phyloP scores from a whole-genome alignment of 2,888 invertebrate species.

The Eremobia ochroleuca region DNA sequence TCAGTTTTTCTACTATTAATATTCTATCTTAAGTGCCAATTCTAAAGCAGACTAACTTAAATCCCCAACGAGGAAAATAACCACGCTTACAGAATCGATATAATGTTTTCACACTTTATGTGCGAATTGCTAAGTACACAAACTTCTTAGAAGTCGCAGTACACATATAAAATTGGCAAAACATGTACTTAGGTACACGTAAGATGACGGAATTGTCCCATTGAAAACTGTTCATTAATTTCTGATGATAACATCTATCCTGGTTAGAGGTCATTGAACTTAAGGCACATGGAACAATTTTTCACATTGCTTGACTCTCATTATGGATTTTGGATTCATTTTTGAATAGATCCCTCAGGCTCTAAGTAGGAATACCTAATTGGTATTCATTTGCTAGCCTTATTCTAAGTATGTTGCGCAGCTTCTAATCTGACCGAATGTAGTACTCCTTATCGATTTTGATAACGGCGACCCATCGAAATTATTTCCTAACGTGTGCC shows the following conservation, averaged over 20 bases:
- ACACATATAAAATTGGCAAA: constrained; percentile 43
- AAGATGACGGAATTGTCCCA: constrained; percentile 50
- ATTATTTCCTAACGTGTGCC: too few relatives aligned
- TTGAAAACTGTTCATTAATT: constrained; percentile 25
- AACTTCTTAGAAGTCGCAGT: constrained; percentile 44
- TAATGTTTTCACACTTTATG: constrained; percentile 24
- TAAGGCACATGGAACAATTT: neutral
- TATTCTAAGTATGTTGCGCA: neutral
- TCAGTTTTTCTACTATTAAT: neutral
- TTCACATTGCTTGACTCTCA: neutral
- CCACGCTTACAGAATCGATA: constrained; percentile 10
- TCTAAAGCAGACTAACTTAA: neutral
- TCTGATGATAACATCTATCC: constrained; percentile 23
- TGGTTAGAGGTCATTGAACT: constrained; percentile 27
- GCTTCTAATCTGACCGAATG: neutral
- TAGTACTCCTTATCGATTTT: too few relatives aligned
- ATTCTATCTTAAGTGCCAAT: neutral
- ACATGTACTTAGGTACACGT: constrained; percentile 18
- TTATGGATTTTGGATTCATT: neutral
- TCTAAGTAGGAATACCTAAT: neutral
- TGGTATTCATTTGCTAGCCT: neutral
- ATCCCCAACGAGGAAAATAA: constrained; percentile 31
- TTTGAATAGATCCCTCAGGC: neutral
- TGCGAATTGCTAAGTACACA: constrained; percentile 47
- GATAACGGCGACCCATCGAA: too few relatives aligned